Percentiles rank a stretch among this genome's conserved stretches.
phyloP scores from a whole-genome alignment of 2,113 vertebrate genomes.

The Epinephelus fuscoguttatus region DNA sequence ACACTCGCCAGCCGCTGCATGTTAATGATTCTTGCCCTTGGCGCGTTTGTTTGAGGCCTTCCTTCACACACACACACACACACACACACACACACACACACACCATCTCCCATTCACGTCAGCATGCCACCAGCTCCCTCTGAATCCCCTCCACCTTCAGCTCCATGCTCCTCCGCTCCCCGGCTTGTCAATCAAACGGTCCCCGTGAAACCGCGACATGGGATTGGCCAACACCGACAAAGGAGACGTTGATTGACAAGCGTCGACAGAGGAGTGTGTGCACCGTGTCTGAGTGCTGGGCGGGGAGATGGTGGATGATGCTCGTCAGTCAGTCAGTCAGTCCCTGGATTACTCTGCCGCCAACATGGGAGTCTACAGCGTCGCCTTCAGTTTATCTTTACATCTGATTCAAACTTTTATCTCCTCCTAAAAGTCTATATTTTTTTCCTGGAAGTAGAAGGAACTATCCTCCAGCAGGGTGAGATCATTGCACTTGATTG shows the following conservation, averaged over 20 bases:
- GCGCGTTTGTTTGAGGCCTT: slow-evolving; percentile 56
- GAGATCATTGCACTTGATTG: slow-evolving; percentile 22
- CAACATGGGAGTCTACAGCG: slow-evolving; percentile 21
- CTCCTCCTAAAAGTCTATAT: slow-evolving; percentile 25
- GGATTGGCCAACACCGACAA: slow-evolving; percentile 66
- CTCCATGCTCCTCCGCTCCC: background rate
- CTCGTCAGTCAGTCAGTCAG: slow-evolving; percentile 35
- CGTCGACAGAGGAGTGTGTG: slow-evolving; percentile 44
- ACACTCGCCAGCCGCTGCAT: slow-evolving; percentile 55
- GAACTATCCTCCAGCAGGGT: background rate
- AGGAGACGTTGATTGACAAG: slow-evolving; percentile 71
- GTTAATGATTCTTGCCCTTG: slow-evolving; percentile 65
- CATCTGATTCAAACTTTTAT: slow-evolving; percentile 53
- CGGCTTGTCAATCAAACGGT: slow-evolving; percentile 58
- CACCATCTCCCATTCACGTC: slow-evolving; percentile 4
- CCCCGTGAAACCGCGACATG: slow-evolving; percentile 28
- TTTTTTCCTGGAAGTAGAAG: slow-evolving; percentile 2
- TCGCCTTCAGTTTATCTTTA: slow-evolving; percentile 43
- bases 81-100: slow-evolving; percentile 29
- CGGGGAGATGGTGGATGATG: slow-evolving; percentile 5
- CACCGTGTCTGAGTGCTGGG: slow-evolving; percentile 34
- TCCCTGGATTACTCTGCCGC: slow-evolving; percentile 42
- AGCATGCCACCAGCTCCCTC: background rate
- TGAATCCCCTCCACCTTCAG: slow-evolving; percentile 19
- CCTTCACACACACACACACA: slow-evolving; percentile 36